Base-by-base conservation (phyloP, 1,140 invertebrate genomes). In the Zaprionus inermis region DNA sequence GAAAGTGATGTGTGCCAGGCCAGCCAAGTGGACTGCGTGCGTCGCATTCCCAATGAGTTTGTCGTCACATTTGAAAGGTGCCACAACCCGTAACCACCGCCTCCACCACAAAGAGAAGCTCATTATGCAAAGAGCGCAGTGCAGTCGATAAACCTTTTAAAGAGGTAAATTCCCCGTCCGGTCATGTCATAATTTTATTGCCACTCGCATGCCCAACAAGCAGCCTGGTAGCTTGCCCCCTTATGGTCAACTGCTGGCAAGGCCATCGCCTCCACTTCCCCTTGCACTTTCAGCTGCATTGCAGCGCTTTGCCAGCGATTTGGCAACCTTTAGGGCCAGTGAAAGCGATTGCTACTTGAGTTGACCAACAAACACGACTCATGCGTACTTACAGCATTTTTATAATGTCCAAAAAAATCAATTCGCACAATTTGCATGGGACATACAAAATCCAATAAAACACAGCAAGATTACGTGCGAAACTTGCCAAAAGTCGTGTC, bases 121-220 rank as follows among this genome's bases (percentile, higher is more conserved):
- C 84, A 83, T 88, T 88, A 89, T 83, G 77, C 81, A 88, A 88
- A 55, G 76, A 68, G 79, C 58, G 36, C 49, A 32, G 11, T 34
- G 34, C 59, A 61, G 82, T 76, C 82, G 88, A 88, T 79, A 88
- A 88, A 88, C 83, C 73, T 64, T 72, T 83, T 78, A 54, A 76
- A 78, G 83, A 16, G 34, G 32, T 32, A 38, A 61, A 32, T 60
- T 44, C 72, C 28, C 24, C 61, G 58, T 36, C 28, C 63, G 60
- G 66, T 75, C 74, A 70, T 89, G 84, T 89, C 84, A 89, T 89
- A 89, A 89, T 89, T 89, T 81, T 54, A 88, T 79, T 72, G 65
- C 72, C 60, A 60, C 49, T 36, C 57, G 71, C 67, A 68, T 67
- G 49, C 59, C 30, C 65, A 73, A 68, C 66, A 66, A 72, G 54